Conservation (phyloP, 2,888 invertebrate species). For the Oxystoma pomonae region DNA sequence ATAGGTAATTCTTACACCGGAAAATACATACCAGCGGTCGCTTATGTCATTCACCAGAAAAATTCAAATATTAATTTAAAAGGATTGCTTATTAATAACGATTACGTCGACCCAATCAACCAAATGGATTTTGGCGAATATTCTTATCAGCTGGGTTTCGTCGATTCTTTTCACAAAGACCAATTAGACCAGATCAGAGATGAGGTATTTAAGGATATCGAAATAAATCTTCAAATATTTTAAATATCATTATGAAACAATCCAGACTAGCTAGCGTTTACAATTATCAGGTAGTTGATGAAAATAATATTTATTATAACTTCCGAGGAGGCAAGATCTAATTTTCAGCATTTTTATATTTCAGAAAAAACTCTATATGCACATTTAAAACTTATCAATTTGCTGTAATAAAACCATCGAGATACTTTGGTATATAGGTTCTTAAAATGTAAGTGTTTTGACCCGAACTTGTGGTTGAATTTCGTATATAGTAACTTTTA, state of each 20-base stretch:
- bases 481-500: too few relatives aligned
- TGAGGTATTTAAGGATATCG: not conserved
- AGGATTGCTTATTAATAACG: constrained; percentile 2
- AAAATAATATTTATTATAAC: not conserved
- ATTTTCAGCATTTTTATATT: too few relatives aligned
- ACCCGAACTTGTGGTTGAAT: too few relatives aligned
- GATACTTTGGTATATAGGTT: too few relatives aligned
- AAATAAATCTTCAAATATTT: not conserved
- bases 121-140: constrained; percentile 1
- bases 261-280: not conserved
- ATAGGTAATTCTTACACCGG: not conserved
- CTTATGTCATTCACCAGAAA: not conserved
- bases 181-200: not conserved
- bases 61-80: not conserved
- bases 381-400: too few relatives aligned
- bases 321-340: not conserved
- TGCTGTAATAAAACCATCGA: too few relatives aligned
- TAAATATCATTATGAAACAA: not conserved
- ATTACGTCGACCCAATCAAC: not conserved
- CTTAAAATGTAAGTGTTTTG: too few relatives aligned
- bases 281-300: not conserved
- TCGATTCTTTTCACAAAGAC: not conserved
- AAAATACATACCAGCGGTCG: not conserved
- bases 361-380: too few relatives aligned
- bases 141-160: not conserved